These are phyloP conservation scores for Diabrotica balteata DNA, from an alignment of 2,888 invertebrate genomes.

Conservation along the genomic window DNA sequence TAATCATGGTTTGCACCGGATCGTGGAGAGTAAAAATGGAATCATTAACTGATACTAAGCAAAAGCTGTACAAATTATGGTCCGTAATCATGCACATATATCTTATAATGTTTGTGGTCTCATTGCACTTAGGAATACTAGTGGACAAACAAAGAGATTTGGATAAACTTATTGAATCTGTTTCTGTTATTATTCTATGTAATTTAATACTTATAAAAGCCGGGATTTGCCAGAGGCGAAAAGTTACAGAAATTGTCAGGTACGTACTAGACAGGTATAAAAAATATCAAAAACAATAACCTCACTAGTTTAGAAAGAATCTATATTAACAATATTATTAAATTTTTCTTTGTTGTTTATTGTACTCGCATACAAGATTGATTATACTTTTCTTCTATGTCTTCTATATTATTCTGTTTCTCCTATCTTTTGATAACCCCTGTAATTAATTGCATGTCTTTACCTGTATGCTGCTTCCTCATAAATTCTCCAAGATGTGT, in stretches of 20 bases:
- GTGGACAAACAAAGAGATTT: not conserved
- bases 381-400: too few relatives aligned
- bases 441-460: too few relatives aligned
- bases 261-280: not conserved
- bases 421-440: too few relatives aligned
- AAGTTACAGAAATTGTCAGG: slow-evolving; percentile 8
- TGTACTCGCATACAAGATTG: too few relatives aligned
- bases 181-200: slow-evolving; percentile 12
- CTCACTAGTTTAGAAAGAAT: too few relatives aligned
- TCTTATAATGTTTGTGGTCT: slow-evolving; percentile 6
- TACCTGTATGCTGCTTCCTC: too few relatives aligned
- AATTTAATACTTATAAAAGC: slow-evolving; percentile 14
- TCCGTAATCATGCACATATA: slow-evolving; percentile 15
- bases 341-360: too few relatives aligned
- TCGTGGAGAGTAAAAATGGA: slow-evolving; percentile 19
- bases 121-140: slow-evolving; percentile 1
- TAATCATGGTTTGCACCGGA: slow-evolving; percentile 15
- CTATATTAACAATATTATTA: too few relatives aligned
- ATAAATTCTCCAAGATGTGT: too few relatives aligned
- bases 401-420: too few relatives aligned
- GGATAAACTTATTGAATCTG: slow-evolving; percentile 11
- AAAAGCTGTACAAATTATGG: slow-evolving; percentile 11
- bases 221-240: slow-evolving; percentile 15
- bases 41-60: slow-evolving; percentile 1
- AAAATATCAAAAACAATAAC: too few relatives aligned